phyloP scores from a whole-genome alignment of 1,140 invertebrate species.

The Leptopilina boulardi region DNA sequence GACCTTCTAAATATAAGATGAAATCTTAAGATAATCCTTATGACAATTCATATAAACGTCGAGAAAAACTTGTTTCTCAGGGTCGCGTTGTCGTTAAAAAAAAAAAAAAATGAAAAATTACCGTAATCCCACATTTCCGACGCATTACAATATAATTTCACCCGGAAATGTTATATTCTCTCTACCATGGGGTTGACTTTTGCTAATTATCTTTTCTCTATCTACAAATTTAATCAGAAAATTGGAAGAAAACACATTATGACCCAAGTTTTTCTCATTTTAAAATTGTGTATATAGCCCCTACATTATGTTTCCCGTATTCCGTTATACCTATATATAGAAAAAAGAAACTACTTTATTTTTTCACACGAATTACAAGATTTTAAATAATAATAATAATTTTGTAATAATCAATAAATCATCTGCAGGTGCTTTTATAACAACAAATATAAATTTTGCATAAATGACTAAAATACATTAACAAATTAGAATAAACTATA shows the following conservation, averaged over 20 bases:
- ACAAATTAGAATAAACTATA: background rate
- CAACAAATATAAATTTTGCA: background rate
- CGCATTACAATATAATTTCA: constrained; percentile 1
- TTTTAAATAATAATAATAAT: background rate
- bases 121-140: constrained; percentile 39
- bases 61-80: constrained; percentile 18
- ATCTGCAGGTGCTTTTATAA: background rate
- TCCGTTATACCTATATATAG: no score
- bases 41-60: constrained; percentile 36
- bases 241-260: background rate
- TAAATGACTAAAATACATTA: background rate
- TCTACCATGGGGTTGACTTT: background rate
- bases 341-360: no score
- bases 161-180: background rate
- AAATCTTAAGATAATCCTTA: constrained; percentile 56
- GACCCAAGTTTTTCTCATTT: background rate
- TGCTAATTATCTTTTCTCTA: background rate
- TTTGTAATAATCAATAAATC: background rate
- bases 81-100: constrained; percentile 12
- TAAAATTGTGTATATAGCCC: no score
- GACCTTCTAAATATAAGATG: no score
- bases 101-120: constrained; percentile 29
- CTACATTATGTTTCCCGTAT: no score
- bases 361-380: no score
- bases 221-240: background rate